A percentile compares a stretch with the other conserved stretches of the same genome.
Conservation (phyloP, 2,888 invertebrate species). For the Unio pictorum region DNA sequence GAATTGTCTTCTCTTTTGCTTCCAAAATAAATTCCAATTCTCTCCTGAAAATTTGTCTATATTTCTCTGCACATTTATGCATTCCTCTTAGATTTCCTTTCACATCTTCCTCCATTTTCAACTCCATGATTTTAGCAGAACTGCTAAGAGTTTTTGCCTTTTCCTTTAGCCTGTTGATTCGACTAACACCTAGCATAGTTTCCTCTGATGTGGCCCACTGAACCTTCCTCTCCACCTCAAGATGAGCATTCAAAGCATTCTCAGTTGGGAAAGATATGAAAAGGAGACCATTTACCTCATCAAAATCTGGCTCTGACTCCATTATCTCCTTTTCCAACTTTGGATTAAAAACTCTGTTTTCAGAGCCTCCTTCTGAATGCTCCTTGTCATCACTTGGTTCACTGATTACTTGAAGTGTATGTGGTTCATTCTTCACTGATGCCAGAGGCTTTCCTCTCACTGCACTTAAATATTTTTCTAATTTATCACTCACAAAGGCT, state of each 20-base stretch:
- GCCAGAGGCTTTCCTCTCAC: constrained; percentile 4
- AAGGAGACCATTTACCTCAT: constrained; percentile 59
- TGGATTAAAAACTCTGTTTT: neutral
- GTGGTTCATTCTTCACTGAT: constrained; percentile 10
- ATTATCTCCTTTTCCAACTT: constrained; percentile 16
- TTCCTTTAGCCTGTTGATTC: constrained; percentile 37
- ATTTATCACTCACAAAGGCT: constrained; percentile 51
- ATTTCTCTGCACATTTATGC: constrained; percentile 57
- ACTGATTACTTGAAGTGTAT: neutral
- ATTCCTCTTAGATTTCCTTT: constrained; percentile 54
- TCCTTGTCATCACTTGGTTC: constrained; percentile 3
- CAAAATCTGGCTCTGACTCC: constrained; percentile 57
- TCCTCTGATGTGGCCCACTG: constrained; percentile 27
- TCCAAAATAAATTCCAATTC: constrained; percentile 37
- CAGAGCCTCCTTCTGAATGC: neutral
- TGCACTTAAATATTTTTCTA: constrained; percentile 45
- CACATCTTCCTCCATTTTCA: constrained; percentile 32
- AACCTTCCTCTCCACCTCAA: constrained; percentile 48
- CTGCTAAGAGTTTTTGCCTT: constrained; percentile 26
- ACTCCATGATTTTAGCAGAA: constrained; percentile 32
- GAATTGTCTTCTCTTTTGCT: constrained; percentile 20
- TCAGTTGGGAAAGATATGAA: constrained; percentile 61
- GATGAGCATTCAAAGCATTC: constrained; percentile 55
- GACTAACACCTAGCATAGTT: constrained; percentile 19
- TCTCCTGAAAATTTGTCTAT: constrained; percentile 47